Base-by-base conservation (phyloP, 2,888 invertebrate genomes). In the Spisula subtruncata region DNA sequence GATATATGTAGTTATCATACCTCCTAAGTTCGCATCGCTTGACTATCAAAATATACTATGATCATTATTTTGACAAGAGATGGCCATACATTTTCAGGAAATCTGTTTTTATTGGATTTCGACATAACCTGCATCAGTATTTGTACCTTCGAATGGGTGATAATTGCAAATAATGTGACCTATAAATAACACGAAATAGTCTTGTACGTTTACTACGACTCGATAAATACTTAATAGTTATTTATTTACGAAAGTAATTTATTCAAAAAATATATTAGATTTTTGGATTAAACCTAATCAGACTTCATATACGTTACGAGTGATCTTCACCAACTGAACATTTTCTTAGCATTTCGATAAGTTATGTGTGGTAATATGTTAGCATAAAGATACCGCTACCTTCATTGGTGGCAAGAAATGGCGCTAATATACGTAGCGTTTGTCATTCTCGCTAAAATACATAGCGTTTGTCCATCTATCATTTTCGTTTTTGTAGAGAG, bases 31-130 rank as follows among this genome's bases (percentile, higher is more conserved):
- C 75, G 35, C 32, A 75, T 75, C 32, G 35, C 75, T 75, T 75
- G 75, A 35, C 75, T 35, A 35, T 35, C 75, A 12, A 32, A 75
- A 75, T 75, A 75, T 75, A 75, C 16, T 32, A 1, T 75, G 16
- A 75, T 66, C 60, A 66, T 83, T 83, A 83, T 66, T 83, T 83
- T 83, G 66, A 83, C 60, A 83, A 66, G 56, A 66, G 60, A n/a
- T 46, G 83, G 60, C 75, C 5, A 32, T 83, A 83, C 25, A 66
- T 66, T 66, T 66, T 41, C 41, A 0, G 41, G 10, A 66, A 66
- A 83, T 66, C 83, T 41, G 46, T 12, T 83, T 46, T 83, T 83
- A 83, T 83, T 83, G 20, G 83, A 46, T 46, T 83, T 46, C 8
- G 2, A 66, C 35, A 83, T 56, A 83, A 41, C 56, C 66, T 18